A percentile compares a stretch with the other conserved stretches of the same genome.
phyloP scores from a whole-genome alignment of 2,888 invertebrate genomes.

The Himalopsyche japonica region DNA sequence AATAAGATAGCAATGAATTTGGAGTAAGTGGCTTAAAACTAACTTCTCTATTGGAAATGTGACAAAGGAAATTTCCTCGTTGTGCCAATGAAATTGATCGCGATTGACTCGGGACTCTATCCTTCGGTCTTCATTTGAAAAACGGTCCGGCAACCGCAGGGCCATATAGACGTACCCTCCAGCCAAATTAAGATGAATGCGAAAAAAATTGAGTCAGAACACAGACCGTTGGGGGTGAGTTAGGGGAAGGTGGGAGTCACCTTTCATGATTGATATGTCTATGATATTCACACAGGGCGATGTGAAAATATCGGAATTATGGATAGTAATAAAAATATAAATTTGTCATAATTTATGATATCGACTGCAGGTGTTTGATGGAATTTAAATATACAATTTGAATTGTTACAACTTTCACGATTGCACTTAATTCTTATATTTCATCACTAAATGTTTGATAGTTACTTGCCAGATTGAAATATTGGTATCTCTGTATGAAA shows the following conservation, averaged over 20 bases:
- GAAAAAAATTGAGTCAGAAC: slow-evolving; percentile 35
- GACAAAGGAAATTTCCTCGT: background rate
- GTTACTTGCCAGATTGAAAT: no score
- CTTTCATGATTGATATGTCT: slow-evolving; percentile 36
- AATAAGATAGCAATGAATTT: background rate
- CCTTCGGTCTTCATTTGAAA: background rate
- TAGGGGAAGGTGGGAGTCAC: background rate
- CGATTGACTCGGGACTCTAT: background rate
- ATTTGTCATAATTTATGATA: no score
- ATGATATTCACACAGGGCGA: background rate
- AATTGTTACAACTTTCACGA: no score
- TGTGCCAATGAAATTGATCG: background rate
- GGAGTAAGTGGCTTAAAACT: background rate
- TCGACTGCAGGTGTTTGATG: no score
- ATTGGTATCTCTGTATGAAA: no score
- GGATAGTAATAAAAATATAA: no score
- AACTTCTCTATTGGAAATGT: background rate
- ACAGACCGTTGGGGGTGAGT: slow-evolving; percentile 19
- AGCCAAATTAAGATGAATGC: slow-evolving; percentile 38
- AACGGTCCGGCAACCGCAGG: background rate
- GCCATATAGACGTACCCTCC: background rate
- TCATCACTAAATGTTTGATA: no score
- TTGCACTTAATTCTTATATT: no score
- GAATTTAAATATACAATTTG: no score
- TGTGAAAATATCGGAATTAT: background rate